Base-by-base conservation (phyloP, 2,113 vertebrate species). In the Gymnorhina tibicen region DNA sequence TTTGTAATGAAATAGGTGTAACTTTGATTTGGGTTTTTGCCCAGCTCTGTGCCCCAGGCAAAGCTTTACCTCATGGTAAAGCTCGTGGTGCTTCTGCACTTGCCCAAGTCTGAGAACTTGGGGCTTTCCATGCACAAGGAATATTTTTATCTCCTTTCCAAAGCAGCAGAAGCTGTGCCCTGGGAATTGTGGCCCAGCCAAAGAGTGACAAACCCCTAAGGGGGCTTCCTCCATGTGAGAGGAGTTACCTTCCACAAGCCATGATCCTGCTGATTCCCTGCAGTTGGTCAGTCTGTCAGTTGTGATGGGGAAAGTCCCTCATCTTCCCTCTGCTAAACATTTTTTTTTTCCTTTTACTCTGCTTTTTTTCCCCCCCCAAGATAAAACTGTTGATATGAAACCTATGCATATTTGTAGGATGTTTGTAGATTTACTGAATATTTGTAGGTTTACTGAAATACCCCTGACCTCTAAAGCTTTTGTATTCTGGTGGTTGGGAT, bases 301-400 rank as follows among this genome's bases (percentile, higher is more conserved):
- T 49, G 23, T 27, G 17, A 50, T 41, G 24, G 22, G 33, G 4
- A 53, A 85, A 86, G 18, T 50, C 33, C 44, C 18, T 83, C 33
- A 35, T 39, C n/a, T 77, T 72, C 49, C 62, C 39, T 50, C 68
- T 60, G 18, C n/a, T 73, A 35, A 88, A 49, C 15, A 10, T 24
- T 16, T 18, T 50, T n/a, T 35, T n/a, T 39, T 9, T 2, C 35
- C 37, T 60, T 47, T 50, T 39, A 23, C 6, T 78, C 9, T 85
- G 42, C 6, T 74, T 70, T 39, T 28, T 3, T 1, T 18, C 17
- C 0, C 2, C 24, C 9, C 17, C 3, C 22, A 17, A 8, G 41
- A 22, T 33, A 24, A 91, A 87, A 24, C 32, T 18, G 13, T 41
- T 39, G 18, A 3, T 66, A 11, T 5, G 55, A 91, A 94, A 59